These are phyloP conservation scores for Eudyptes chrysolophus DNA, from an alignment of 2,113 vertebrate genomes.

Conservation along the genomic window DNA sequence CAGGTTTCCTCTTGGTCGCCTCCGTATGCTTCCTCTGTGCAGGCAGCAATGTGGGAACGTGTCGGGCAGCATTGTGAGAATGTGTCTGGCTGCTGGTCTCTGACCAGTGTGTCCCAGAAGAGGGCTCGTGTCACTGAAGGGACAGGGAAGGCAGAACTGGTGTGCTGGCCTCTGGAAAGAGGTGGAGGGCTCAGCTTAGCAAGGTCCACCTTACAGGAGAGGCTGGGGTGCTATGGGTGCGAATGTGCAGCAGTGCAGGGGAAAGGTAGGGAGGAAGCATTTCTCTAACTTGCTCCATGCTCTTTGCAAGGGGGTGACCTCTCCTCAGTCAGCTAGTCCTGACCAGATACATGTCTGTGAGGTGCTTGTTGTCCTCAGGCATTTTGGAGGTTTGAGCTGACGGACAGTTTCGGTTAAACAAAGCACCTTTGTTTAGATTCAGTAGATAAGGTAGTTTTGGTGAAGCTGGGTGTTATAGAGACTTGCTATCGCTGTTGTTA, in stretches of 20 bases:
- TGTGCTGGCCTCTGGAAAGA: neutral
- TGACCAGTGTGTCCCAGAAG: neutral
- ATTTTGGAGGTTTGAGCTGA: neutral
- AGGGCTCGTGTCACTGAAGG: neutral
- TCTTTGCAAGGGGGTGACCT: neutral
- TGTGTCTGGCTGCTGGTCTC: neutral
- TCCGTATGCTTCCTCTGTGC: neutral
- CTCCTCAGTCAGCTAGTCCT: neutral
- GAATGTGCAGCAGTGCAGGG: neutral
- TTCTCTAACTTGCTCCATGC: neutral
- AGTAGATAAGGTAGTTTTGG: neutral
- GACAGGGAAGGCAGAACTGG: neutral
- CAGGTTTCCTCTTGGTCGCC: neutral
- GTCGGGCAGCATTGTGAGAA: neutral
- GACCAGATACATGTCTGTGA: neutral
- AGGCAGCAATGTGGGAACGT: neutral
- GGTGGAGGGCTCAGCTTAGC: neutral
- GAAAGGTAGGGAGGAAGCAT: neutral
- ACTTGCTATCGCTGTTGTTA: neutral
- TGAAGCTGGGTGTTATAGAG: neutral
- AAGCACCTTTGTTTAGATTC: neutral
- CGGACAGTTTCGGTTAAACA: neutral
- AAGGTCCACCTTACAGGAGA: neutral
- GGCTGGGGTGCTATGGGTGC: accelerated
- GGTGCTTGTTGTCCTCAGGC: neutral